Conservation (phyloP, 2,888 invertebrate species). For the Deilephila elpenor region DNA sequence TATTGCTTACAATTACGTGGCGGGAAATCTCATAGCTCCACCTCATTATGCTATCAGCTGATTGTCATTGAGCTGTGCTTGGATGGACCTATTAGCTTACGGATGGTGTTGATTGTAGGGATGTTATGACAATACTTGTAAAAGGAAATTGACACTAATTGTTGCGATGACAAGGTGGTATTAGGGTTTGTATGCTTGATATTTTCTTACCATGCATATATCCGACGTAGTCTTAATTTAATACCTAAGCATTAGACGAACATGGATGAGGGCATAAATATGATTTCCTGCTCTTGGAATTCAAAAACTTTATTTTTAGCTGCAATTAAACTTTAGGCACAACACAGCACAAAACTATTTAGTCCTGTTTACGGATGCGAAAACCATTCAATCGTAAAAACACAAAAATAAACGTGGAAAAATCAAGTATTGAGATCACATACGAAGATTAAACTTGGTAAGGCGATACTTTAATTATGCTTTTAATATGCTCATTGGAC, state of each 20-base stretch:
- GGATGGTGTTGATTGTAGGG: not conserved
- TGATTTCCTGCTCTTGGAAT: not conserved
- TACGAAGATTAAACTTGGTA: not conserved
- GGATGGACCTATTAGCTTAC: not conserved
- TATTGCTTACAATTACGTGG: constrained; percentile 16
- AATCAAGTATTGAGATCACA: not conserved
- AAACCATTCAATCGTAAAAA: not conserved
- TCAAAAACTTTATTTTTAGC: not conserved
- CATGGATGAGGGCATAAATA: too few relatives aligned
- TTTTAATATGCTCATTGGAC: not conserved
- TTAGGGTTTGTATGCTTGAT: too few relatives aligned
- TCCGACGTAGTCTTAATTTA: too few relatives aligned
- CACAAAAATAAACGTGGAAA: not conserved
- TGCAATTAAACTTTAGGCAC: too few relatives aligned
- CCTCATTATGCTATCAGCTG: constrained; percentile 12
- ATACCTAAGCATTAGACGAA: too few relatives aligned
- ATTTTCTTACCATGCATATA: too few relatives aligned
- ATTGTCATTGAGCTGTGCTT: not conserved
- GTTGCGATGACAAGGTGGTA: too few relatives aligned
- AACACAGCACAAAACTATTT: not conserved
- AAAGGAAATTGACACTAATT: too few relatives aligned
- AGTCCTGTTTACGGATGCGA: not conserved
- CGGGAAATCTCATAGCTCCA: constrained; percentile 10
- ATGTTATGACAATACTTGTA: not conserved
- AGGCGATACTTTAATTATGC: constrained; percentile 19